These are phyloP conservation scores for Priocnemis perturbator DNA, from an alignment of 2,888 invertebrate species.

Conservation along the genomic window DNA sequence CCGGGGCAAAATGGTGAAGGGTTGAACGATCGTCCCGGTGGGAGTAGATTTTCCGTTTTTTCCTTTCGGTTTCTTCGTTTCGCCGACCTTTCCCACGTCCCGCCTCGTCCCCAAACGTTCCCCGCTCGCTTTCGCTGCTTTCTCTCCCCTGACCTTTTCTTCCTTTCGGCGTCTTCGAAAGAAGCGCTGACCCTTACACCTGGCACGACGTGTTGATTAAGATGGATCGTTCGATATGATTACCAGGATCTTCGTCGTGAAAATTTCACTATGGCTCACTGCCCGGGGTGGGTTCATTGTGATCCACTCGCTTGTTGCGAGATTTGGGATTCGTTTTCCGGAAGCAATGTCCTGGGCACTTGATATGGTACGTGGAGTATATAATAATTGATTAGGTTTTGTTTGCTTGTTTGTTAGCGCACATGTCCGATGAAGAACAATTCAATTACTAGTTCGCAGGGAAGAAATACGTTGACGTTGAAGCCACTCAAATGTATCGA, in stretches of 20 bases:
- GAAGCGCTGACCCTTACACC: constrained; percentile 15
- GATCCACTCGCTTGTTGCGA: neutral
- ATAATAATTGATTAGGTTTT: no score
- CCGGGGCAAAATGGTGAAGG: constrained; percentile 36
- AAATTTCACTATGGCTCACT: neutral
- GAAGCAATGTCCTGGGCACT: no score
- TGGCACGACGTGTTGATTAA: neutral
- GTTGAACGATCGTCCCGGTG: constrained; percentile 47
- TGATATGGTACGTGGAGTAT: no score
- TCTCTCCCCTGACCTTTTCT: neutral
- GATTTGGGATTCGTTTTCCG: no score
- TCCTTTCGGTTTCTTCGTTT: constrained; percentile 25
- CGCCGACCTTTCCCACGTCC: no score
- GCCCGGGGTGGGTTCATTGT: neutral
- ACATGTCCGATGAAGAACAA: no score
- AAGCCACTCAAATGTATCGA: no score
- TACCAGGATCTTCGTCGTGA: neutral
- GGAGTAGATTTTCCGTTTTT: constrained; percentile 38
- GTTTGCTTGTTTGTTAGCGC: no score
- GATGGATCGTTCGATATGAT: neutral
- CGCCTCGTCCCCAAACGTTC: neutral
- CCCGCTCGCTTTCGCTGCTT: neutral
- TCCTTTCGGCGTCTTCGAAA: neutral
- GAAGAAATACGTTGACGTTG: no score
- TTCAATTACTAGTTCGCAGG: no score